Evolutionary conservation across 1,140 invertebrate genomes (phyloP), one percentile per base, ranked within the genome.

Genomic region (Vanessa tameamea): DNA sequence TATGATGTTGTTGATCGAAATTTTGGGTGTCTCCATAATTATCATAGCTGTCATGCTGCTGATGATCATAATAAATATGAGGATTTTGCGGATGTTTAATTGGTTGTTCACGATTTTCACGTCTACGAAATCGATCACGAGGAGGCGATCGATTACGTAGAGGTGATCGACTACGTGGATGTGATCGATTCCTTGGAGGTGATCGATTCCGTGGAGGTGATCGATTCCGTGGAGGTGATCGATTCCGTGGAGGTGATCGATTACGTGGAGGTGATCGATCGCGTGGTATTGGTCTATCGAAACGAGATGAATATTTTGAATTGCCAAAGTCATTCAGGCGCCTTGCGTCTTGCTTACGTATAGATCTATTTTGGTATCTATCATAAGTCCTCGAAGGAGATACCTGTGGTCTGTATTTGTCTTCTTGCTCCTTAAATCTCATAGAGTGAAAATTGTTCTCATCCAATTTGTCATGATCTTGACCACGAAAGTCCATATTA

Each of bases 171-270:
- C n/a, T 15, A 8, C n/a, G 14, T 16, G 7, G 7, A 53, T 1
- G n/a, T 51, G 48, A 51, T 51, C 57, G 13, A 31, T n/a, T 37
- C 1, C 23, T 12, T 61, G 26, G 57, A 9, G 23, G 31, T 15
- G n/a, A 51, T 14, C n/a, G 2, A 51, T 12, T 6, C 4, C 48
- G 0, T 12, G 15, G 15, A 3, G 48, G 48, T 50, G 31, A 37
- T 7, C 31, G 0, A 14, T 50, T 50, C 3, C 15, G 11, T 50
- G 15, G 11, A 8, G 15, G 11, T 11, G 15, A 23, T 50, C 57
- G 68, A 50, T 70, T 57, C 3, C 57, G 68, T 11, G 57, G 68
- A 7, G 68, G 68, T 47, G 59, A 71, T 20, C 57, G 43, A 14
- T 70, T 16, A 63, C 1, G 53, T 16, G 53, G 16, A 4, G n/a